These are phyloP conservation scores for Trinorchestia longiramus DNA, from an alignment of 1,140 invertebrate species.

Conservation along the genomic window DNA sequence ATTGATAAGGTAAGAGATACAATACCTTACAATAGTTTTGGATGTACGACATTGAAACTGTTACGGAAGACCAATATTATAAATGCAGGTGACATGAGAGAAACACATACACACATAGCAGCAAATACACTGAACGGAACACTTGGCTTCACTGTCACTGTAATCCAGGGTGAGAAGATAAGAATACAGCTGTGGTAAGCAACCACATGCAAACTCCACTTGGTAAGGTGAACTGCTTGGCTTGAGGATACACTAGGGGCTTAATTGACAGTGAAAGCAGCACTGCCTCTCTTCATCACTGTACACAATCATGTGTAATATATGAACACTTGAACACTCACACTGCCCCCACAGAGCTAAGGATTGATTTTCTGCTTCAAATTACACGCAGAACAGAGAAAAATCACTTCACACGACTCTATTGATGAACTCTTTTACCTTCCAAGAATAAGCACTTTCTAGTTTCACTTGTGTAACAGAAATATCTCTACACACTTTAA, in stretches of 20 bases:
- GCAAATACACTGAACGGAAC: too few species aligned
- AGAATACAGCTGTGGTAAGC: neutral
- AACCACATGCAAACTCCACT: neutral
- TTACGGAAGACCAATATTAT: neutral
- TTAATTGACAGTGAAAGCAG: neutral
- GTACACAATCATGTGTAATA: neutral
- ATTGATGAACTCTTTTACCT: neutral
- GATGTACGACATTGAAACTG: neutral
- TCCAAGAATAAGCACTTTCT: neutral
- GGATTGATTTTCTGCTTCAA: neutral
- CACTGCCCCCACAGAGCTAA: neutral
- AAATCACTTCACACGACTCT: neutral
- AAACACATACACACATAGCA: too few species aligned
- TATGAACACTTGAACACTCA: neutral
- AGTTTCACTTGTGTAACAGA: neutral
- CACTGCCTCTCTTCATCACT: neutral
- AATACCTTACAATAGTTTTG: neutral
- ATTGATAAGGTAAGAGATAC: neutral
- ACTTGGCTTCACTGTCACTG: too few species aligned
- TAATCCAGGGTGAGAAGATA: too few species aligned
- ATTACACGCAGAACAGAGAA: neutral
- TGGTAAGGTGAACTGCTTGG: neutral
- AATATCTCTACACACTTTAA: neutral
- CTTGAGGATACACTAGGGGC: neutral
- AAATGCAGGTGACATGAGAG: neutral